Base-by-base conservation (phyloP, 2,113 vertebrate species). In the Parus major region DNA sequence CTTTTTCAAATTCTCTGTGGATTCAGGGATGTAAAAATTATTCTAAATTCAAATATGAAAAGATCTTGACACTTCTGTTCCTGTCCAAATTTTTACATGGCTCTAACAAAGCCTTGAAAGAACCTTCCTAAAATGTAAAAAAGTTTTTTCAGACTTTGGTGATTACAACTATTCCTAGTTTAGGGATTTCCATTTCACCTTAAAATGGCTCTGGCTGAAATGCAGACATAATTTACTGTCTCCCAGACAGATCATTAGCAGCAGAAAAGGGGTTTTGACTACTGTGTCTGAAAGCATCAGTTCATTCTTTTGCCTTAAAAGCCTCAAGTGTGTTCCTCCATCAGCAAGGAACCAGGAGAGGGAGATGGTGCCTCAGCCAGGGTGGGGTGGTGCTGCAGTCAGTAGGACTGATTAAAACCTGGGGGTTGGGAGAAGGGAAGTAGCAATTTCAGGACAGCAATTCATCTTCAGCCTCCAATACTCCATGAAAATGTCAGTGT, bases 361-460 rank as follows among this genome's bases (percentile, higher is more conserved):
- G 84, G 88, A 94, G 86, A 8, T 63, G 44, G 10, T 71, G 69
- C 79, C 70, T 88, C 61, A 61, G 19, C 70, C 85, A 90, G 87
- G 92, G 79, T 60, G 71, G 73, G 41, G 52, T 20, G 49, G 24
- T 36, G 64, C 14, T 56, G 15, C 41, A 22, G 23, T 2, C 9
- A 24, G 4, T 2, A 27, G 42, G 25, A 42, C 18, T 33, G 22
- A 42, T 28, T 27, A 33, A 42, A 76, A 27, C 13, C 15, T 3
- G 11, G 41, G 4, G 5, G 2, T 3, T 69, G 46, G n/a, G 7
- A 56, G 12, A 16, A 8, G 7, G 8, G 3, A 28, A 60, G 23
- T 2, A n/a, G 0, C 19, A 11, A 4, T 39, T 72, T 85, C 27
- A 19, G 4, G 46, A 15, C 16, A 80, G 29, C 15, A 82, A 69